These are phyloP conservation scores for Coccyzus lansbergi DNA, from an alignment of 2,797 vertebrate species.

Conservation along the genomic window DNA sequence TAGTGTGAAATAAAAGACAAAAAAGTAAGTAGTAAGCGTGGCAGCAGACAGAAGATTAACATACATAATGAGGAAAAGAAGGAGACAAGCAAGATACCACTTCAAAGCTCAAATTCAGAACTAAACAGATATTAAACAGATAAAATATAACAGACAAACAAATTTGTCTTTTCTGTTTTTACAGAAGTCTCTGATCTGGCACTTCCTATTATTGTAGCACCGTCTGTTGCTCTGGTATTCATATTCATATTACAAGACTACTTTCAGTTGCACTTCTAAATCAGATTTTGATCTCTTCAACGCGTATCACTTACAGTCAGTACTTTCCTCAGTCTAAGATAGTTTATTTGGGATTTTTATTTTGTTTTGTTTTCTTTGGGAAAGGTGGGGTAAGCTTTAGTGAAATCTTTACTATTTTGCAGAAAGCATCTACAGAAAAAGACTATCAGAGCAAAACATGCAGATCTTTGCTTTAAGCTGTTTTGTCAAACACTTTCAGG, in stretches of 20 bases:
- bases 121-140: background rate
- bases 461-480: background rate
- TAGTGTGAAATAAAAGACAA: background rate
- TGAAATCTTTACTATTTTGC: background rate
- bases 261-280: background rate
- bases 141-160: background rate
- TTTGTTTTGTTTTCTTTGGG: background rate
- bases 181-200: background rate
- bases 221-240: background rate
- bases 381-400: background rate
- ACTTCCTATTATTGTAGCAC: background rate
- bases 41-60: background rate
- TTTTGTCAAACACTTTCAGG: background rate
- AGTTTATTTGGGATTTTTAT: rapidly evolving
- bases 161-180: background rate
- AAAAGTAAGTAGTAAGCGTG: background rate
- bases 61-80: background rate
- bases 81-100: background rate
- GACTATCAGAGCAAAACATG: background rate
- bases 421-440: background rate
- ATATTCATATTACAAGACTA: background rate
- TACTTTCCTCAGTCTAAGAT: background rate
- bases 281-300: background rate
- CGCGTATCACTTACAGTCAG: background rate
- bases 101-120: background rate